Percentiles rank a stretch among this genome's conserved stretches.
phyloP scores from a whole-genome alignment of 1,140 invertebrate genomes.

The Euura saliciscinereae region DNA sequence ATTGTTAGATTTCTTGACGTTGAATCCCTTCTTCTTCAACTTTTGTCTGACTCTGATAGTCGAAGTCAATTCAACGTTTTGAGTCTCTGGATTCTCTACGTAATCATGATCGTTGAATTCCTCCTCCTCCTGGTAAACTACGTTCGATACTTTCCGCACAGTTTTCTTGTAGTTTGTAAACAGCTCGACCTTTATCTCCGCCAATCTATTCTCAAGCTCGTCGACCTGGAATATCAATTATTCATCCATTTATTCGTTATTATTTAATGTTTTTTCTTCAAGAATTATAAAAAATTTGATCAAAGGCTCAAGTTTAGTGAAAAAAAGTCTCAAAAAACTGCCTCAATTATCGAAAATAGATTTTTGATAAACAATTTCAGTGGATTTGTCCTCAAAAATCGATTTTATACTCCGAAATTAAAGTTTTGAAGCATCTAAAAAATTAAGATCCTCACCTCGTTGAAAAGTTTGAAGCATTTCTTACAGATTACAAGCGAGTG shows the following conservation, averaged over 20 bases:
- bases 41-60: slow-evolving; percentile 22
- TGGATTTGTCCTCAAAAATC: too few species aligned
- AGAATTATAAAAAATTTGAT: too few species aligned
- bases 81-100: slow-evolving; percentile 45
- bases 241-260: not conserved
- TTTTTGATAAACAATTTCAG: too few species aligned
- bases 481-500: slow-evolving; percentile 67
- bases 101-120: slow-evolving; percentile 57
- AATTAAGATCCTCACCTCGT: too few species aligned
- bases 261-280: not conserved
- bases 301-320: too few species aligned
- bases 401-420: too few species aligned
- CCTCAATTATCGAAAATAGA: too few species aligned
- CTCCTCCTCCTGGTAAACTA: slow-evolving; percentile 34
- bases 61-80: slow-evolving; percentile 16
- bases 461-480: slow-evolving; percentile 68
- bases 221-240: slow-evolving; percentile 56
- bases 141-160: slow-evolving; percentile 38
- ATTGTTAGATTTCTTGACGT: slow-evolving; percentile 27
- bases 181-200: slow-evolving; percentile 58
- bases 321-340: too few species aligned
- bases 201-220: slow-evolving; percentile 62
- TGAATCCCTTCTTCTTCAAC: slow-evolving; percentile 22
- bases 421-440: too few species aligned
- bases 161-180: slow-evolving; percentile 56